phyloP scores from a whole-genome alignment of 2,113 vertebrate genomes.

The Rhegmatorhina hoffmannsi region DNA sequence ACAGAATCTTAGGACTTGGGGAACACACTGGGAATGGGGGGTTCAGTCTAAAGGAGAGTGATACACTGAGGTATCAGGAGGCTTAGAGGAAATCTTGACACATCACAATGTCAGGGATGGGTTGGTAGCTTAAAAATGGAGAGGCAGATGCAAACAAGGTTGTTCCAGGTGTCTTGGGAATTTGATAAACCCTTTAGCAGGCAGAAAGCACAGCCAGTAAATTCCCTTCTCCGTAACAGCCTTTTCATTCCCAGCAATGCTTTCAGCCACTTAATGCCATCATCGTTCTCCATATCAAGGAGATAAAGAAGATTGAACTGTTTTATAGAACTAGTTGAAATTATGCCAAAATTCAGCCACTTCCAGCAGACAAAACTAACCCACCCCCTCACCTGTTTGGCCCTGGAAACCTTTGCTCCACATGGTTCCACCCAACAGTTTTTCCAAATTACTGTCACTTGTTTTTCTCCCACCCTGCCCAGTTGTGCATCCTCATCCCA shows the following conservation, averaged over 20 bases:
- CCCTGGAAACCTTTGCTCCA: background rate
- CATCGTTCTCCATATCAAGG: background rate
- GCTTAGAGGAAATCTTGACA: background rate
- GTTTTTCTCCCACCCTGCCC: slow-evolving; percentile 27
- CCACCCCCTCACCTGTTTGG: background rate
- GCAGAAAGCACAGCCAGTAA: background rate
- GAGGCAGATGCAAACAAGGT: background rate
- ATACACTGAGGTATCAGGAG: background rate
- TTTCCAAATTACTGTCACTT: slow-evolving; percentile 9
- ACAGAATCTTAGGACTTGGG: background rate
- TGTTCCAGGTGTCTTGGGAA: background rate
- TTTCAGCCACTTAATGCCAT: background rate
- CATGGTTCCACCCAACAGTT: background rate
- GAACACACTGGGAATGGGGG: background rate
- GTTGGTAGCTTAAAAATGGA: background rate
- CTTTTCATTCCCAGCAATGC: background rate
- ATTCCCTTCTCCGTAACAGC: background rate
- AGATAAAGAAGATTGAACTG: background rate
- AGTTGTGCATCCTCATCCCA: background rate
- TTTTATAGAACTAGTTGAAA: background rate
- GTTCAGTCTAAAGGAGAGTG: background rate
- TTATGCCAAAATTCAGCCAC: background rate
- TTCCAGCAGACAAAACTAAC: background rate
- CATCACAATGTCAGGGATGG: background rate
- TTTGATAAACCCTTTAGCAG: background rate